Percentiles rank a stretch among this genome's conserved stretches.
phyloP scores from a whole-genome alignment of 2,113 vertebrate species.

The Phyllopteryx taeniolatus region DNA sequence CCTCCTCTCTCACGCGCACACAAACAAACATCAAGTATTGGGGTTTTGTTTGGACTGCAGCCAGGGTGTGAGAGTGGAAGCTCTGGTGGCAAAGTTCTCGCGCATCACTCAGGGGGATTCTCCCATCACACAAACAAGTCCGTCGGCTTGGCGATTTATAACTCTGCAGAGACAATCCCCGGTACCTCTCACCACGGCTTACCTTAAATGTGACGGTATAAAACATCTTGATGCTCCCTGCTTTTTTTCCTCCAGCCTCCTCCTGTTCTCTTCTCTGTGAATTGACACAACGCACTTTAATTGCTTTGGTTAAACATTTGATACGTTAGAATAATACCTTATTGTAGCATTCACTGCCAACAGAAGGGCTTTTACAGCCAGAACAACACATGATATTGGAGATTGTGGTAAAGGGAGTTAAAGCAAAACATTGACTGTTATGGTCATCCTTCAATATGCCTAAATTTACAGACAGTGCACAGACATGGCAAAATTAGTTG shows the following conservation, averaged over 20 bases:
- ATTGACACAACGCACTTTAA: conserved; percentile 33
- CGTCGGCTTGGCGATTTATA: conserved; percentile 69
- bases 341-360: conserved; percentile 48
- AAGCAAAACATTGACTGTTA: background rate
- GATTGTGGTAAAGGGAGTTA: conserved; percentile 24
- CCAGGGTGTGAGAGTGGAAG: conserved; percentile 60
- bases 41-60: conserved; percentile 56
- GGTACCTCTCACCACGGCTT: conserved; percentile 29
- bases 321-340: conserved; percentile 40
- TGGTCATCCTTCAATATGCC: background rate
- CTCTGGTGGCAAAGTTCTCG: conserved; percentile 70
- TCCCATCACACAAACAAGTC: conserved; percentile 69
- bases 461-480: background rate
- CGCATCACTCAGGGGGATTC: conserved; percentile 58
- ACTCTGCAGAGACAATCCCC: conserved; percentile 40
- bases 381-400: conserved; percentile 50
- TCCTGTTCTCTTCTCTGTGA: conserved; percentile 45
- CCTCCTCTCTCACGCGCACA: conserved; percentile 12
- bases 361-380: conserved; percentile 40
- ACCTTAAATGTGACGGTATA: background rate
- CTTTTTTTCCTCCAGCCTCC: conserved; percentile 11
- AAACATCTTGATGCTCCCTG: background rate
- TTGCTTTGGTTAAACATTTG: conserved; percentile 38
- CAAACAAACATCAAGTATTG: conserved; percentile 22
- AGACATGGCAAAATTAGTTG: background rate